Evolutionary conservation across 2,888 invertebrate genomes (phyloP).

Genomic region (Axea sp.): DNA sequence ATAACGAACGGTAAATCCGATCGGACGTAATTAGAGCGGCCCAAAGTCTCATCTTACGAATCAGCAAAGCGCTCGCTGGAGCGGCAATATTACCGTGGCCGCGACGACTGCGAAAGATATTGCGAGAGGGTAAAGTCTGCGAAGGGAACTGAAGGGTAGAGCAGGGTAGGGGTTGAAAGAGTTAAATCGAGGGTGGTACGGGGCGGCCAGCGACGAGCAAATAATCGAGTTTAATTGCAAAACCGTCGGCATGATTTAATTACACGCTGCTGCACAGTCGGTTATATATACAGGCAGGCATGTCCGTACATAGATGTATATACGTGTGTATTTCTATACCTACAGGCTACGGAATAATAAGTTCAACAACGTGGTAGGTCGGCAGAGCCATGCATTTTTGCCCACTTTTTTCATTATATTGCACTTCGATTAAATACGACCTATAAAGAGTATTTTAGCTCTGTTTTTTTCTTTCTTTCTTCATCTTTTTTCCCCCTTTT

Average conservation of each 20-base stretch:
- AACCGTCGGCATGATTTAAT: slow-evolving; percentile 80
- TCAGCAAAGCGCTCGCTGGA: slow-evolving; percentile 66
- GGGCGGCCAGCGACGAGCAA: slow-evolving; percentile 75
- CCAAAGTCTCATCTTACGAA: slow-evolving; percentile 70
- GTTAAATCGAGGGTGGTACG: slow-evolving; percentile 73
- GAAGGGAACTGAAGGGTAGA: slow-evolving; percentile 58
- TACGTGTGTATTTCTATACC: slow-evolving; percentile 61
- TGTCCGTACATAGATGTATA: slow-evolving; percentile 49
- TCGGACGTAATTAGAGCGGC: slow-evolving; percentile 71
- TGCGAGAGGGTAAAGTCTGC: slow-evolving; percentile 65
- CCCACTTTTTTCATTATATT: slow-evolving; percentile 62
- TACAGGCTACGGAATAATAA: slow-evolving; percentile 68
- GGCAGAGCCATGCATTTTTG: slow-evolving; percentile 58
- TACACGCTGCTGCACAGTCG: slow-evolving; percentile 72
- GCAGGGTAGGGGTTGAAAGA: slow-evolving; percentile 71
- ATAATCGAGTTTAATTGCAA: slow-evolving; percentile 80
- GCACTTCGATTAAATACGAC: slow-evolving; percentile 63
- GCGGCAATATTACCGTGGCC: slow-evolving; percentile 68
- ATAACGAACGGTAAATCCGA: slow-evolving; percentile 59
- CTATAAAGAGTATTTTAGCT: slow-evolving; percentile 51
- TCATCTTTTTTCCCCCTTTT: too few species aligned
- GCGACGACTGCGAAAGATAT: slow-evolving; percentile 70
- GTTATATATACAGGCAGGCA: slow-evolving; percentile 53
- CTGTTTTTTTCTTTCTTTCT: slow-evolving; percentile 20
- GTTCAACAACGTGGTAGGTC: slow-evolving; percentile 66